phyloP scores from a whole-genome alignment of 2,888 invertebrate species.

The Clunio marinus region DNA sequence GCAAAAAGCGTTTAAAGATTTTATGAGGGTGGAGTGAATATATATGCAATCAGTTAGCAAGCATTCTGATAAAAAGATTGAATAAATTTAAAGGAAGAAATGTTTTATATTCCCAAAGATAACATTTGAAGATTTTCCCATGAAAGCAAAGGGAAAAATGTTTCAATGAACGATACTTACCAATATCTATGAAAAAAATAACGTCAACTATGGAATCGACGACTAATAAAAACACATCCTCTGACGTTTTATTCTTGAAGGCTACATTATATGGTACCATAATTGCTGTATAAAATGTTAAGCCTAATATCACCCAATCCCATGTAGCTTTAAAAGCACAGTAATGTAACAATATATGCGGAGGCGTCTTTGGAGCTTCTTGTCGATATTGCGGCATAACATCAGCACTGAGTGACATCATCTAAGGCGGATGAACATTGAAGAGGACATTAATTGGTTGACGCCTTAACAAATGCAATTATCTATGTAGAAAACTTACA shows the following conservation, averaged over 20 bases:
- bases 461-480: not conserved
- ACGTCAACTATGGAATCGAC: constrained; percentile 99
- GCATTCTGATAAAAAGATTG: no score
- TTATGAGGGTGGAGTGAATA: no score
- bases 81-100: no score
- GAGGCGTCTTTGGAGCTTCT: constrained; percentile 99
- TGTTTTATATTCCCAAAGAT: not conserved
- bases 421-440: constrained; percentile 53
- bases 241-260: constrained; percentile 98
- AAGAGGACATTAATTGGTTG: not conserved
- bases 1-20: no score
- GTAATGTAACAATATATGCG: constrained; percentile 98
- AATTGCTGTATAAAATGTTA: constrained; percentile 93
- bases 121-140: not conserved
- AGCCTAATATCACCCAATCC: constrained; percentile 99
- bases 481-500: constrained; percentile 74
- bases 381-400: constrained; percentile 97
- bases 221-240: constrained; percentile 89
- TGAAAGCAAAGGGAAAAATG: not conserved
- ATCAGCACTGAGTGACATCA: constrained; percentile 97
- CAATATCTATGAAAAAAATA: constrained; percentile 99
- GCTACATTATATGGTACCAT: constrained; percentile 97
- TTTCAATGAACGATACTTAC: no score
- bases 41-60: no score
- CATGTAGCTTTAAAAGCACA: constrained; percentile 99